These are phyloP conservation scores for Andrena bicolor DNA, from an alignment of 2,888 invertebrate species.

Conservation along the genomic window DNA sequence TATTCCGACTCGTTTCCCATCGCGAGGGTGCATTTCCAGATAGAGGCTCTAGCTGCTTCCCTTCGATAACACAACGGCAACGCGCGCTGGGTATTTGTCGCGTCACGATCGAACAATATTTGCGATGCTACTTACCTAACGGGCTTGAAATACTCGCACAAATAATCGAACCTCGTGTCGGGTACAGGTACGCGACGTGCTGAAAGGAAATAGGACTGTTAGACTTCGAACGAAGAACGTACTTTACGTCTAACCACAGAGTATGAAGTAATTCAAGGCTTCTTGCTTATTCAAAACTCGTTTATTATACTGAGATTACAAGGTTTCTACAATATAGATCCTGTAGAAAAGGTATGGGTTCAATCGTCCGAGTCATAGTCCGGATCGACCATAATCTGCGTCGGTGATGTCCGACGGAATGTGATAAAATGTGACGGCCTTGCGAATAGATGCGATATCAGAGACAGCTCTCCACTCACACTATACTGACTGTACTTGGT, in stretches of 20 bases:
- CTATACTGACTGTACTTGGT: fast-evolving
- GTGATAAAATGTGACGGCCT: background rate
- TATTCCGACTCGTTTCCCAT: constrained; percentile 83
- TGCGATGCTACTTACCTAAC: constrained; percentile 89
- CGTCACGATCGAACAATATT: constrained; percentile 68
- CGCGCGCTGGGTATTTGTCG: constrained; percentile 20
- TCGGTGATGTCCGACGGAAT: constrained; percentile 65
- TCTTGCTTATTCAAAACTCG: background rate
- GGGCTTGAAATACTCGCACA: constrained; percentile 97
- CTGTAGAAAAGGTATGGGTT: background rate
- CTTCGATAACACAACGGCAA: constrained; percentile 28
- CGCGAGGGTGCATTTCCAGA: constrained; percentile 73
- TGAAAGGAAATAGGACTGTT: constrained; percentile 77
- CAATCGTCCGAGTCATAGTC: background rate
- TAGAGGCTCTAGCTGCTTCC: constrained; percentile 24
- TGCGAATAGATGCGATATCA: background rate
- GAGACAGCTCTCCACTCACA: background rate
- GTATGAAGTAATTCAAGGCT: background rate
- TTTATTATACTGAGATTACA: constrained; percentile 3
- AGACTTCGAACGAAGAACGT: constrained; percentile 46
- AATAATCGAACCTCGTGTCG: constrained; percentile 96
- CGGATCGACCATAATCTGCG: constrained; percentile 44
- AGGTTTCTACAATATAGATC: background rate
- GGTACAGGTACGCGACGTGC: constrained; percentile 99
- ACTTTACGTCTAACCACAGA: background rate